These are phyloP conservation scores for Polydrusus tereticollis DNA, from an alignment of 2,888 invertebrate species.

Conservation along the genomic window DNA sequence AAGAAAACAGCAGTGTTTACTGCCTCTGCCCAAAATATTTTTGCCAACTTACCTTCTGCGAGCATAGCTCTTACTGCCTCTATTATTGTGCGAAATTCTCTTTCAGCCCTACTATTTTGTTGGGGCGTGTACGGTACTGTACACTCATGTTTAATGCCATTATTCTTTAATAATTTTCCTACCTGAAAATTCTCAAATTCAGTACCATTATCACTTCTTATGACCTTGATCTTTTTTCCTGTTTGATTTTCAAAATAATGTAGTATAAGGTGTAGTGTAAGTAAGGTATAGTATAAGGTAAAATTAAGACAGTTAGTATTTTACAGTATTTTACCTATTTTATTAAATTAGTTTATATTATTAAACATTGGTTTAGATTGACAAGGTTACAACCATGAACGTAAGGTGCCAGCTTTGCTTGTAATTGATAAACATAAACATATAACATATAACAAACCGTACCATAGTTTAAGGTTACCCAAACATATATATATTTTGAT, in stretches of 20 bases:
- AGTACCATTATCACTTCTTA: conserved; percentile 52
- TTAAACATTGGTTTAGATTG: too few species aligned
- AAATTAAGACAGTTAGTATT: too few species aligned
- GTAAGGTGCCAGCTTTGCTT: too few species aligned
- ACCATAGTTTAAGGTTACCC: too few species aligned
- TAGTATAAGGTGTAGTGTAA: too few species aligned
- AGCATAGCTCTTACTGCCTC: conserved; percentile 37
- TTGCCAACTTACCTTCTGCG: conserved; percentile 1
- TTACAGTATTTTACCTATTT: too few species aligned
- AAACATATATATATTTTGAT: too few species aligned
- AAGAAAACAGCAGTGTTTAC: conserved; percentile 10
- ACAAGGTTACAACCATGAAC: too few species aligned
- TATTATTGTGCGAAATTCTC: conserved; percentile 43
- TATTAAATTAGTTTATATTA: too few species aligned
- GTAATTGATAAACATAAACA: too few species aligned
- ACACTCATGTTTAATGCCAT: conserved; percentile 23
- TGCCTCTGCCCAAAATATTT: background rate
- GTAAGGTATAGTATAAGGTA: too few species aligned
- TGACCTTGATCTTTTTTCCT: conserved; percentile 35
- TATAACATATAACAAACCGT: too few species aligned
- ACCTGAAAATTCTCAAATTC: conserved; percentile 44
- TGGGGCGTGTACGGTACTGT: conserved; percentile 48
- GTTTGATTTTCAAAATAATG: background rate
- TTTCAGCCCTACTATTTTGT: conserved; percentile 49
- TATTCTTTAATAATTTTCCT: conserved; percentile 16